A percentile compares a stretch with the other conserved stretches of the same genome.
These are phyloP conservation scores for Antigone vipio DNA, from an alignment of 2,113 vertebrate species.

Conservation along the genomic window DNA sequence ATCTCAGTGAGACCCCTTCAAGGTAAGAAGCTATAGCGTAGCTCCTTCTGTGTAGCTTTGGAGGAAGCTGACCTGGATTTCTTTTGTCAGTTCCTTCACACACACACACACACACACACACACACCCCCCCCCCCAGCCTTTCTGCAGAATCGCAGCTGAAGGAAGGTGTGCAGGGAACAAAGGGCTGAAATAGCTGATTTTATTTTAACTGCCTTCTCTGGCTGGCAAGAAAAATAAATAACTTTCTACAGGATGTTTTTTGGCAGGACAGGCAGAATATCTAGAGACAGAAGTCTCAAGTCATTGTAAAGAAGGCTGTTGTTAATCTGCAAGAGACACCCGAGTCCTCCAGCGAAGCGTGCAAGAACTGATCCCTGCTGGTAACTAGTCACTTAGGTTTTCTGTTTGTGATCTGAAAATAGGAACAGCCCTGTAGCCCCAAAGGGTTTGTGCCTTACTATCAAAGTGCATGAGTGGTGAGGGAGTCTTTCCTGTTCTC, in stretches of 20 bases:
- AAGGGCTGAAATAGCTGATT: background rate
- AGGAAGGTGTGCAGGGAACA: background rate
- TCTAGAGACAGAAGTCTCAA: background rate
- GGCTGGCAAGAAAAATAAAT: background rate
- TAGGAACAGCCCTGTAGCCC: background rate
- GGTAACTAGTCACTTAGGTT: background rate
- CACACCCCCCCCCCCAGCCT: background rate
- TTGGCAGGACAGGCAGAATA: background rate
- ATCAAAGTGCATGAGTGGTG: accelerated
- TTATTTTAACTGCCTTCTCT: background rate
- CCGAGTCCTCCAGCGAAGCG: accelerated
- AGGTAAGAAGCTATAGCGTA: background rate
- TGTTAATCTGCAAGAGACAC: background rate
- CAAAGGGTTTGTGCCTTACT: background rate
- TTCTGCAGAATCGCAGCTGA: background rate
- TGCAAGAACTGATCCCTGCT: background rate
- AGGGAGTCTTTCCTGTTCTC: background rate
- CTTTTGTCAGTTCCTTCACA: background rate
- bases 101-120: too few species aligned
- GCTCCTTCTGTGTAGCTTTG: background rate
- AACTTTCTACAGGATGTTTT: background rate
- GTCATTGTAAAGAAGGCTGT: background rate
- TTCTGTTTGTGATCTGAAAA: background rate
- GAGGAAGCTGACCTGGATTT: background rate
- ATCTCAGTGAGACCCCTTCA: background rate